Evolutionary conservation across 2,888 invertebrate genomes (phyloP).

Genomic region (Gerris lacustris): DNA sequence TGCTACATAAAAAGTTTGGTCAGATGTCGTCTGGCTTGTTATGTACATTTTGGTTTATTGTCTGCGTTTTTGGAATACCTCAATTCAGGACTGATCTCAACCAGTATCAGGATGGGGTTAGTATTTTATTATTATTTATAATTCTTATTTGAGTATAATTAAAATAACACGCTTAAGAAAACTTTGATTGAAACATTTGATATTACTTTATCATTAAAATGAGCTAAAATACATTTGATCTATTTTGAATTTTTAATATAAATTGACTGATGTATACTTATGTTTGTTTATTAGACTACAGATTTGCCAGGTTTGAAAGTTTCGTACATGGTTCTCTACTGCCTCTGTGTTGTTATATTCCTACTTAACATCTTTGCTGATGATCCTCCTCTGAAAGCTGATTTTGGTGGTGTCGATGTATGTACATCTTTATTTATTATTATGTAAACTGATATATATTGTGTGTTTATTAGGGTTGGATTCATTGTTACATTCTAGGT

Average conservation of each 20-base stretch:
- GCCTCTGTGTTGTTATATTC: slow-evolving; percentile 54
- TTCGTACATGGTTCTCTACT: slow-evolving; percentile 69
- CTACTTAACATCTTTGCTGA: slow-evolving; percentile 71
- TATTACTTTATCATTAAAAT: no score
- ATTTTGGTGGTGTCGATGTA: slow-evolving; percentile 57
- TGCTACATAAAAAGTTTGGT: slow-evolving; percentile 41
- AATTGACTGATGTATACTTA: not conserved
- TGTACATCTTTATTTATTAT: slow-evolving; percentile 30
- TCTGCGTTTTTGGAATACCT: slow-evolving; percentile 36
- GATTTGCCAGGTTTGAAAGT: slow-evolving; percentile 48
- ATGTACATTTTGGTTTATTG: slow-evolving; percentile 45
- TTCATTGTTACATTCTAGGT: not conserved
- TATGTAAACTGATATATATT: not conserved
- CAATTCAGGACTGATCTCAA: slow-evolving; percentile 20
- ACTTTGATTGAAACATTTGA: no score
- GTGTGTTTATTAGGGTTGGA: no score
- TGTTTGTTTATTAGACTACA: slow-evolving; percentile 31
- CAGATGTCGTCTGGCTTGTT: slow-evolving; percentile 44
- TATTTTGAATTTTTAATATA: no score
- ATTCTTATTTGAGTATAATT: not conserved
- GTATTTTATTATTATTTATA: not conserved
- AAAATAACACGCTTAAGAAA: no score
- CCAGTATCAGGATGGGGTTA: not conserved
- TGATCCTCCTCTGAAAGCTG: slow-evolving; percentile 52
- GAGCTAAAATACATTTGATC: no score